Evolutionary conservation across 2,888 invertebrate genomes (phyloP).

Genomic region (Calephelis perditalis): DNA sequence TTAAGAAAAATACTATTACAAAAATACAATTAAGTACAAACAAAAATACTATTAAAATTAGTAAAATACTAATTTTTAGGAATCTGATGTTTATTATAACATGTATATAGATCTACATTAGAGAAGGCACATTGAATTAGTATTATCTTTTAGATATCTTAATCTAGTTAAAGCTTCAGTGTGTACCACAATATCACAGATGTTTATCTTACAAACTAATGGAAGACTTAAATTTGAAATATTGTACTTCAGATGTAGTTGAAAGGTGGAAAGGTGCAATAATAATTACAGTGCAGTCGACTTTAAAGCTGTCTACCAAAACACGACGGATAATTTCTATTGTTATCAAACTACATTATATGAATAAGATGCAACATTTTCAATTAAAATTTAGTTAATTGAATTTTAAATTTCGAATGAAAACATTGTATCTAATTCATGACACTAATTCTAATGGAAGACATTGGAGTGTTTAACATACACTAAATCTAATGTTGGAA

Average conservation of each 20-base stretch:
- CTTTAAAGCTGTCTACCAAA: slow-evolving; percentile 78
- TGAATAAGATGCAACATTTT: slow-evolving; percentile 40
- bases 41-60: too few species aligned
- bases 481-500: slow-evolving; percentile 69
- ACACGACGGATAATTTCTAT: slow-evolving; percentile 58
- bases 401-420: slow-evolving; percentile 27
- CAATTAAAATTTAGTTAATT: slow-evolving; percentile 40
- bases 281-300: slow-evolving; percentile 69
- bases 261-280: slow-evolving; percentile 54
- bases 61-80: too few species aligned
- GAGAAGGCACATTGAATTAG: slow-evolving; percentile 30
- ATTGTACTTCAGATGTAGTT: slow-evolving; percentile 13
- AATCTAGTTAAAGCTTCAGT: slow-evolving; percentile 63
- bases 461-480: slow-evolving; percentile 53
- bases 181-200: slow-evolving; percentile 64
- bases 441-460: slow-evolving; percentile 73
- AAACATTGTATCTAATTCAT: slow-evolving; percentile 41
- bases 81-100: background rate
- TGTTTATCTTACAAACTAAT: slow-evolving; percentile 49
- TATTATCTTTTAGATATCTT: slow-evolving; percentile 38
- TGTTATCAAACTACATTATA: slow-evolving; percentile 54
- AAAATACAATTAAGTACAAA: too few species aligned
- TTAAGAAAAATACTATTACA: too few species aligned
- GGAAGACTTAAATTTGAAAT: slow-evolving; percentile 50
- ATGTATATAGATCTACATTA: slow-evolving; percentile 22